A percentile compares a stretch with the other conserved stretches of the same genome.
phyloP scores from a whole-genome alignment of 1,140 invertebrate species.

The Hylaeus anthracinus region DNA sequence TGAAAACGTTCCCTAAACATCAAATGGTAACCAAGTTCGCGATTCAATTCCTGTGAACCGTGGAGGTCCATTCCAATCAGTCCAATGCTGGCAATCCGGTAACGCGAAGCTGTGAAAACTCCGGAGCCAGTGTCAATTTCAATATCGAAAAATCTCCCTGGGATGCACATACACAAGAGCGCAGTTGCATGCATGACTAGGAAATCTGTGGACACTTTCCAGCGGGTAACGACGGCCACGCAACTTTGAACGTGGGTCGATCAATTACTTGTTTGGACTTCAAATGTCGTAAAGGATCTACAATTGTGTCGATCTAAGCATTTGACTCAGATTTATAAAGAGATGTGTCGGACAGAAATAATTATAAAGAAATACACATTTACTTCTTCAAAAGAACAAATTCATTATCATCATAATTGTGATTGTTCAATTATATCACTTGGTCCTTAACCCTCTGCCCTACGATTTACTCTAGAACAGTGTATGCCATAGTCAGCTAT shows the following conservation, averaged over 20 bases:
- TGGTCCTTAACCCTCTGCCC: no score
- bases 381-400: no score
- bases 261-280: no score
- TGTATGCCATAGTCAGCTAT: no score
- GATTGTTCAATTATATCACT: no score
- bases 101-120: constrained; percentile 29
- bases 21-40: not conserved
- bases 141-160: constrained; percentile 43
- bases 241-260: not conserved
- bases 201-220: constrained; percentile 21
- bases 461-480: no score
- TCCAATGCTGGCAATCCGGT: constrained; percentile 27
- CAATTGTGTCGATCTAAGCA: no score
- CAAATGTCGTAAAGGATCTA: no score
- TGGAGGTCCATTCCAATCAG: constrained; percentile 27
- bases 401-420: no score
- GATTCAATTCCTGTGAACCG: constrained; percentile 16
- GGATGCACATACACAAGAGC: not conserved
- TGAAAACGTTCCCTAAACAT: not conserved
- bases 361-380: no score
- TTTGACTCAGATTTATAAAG: no score
- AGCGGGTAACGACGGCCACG: not conserved
- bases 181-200: not conserved
- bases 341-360: no score
- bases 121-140: constrained; percentile 37